These are phyloP conservation scores for Trachelipus rathkii DNA, from an alignment of 1,140 invertebrate genomes.

Conservation along the genomic window DNA sequence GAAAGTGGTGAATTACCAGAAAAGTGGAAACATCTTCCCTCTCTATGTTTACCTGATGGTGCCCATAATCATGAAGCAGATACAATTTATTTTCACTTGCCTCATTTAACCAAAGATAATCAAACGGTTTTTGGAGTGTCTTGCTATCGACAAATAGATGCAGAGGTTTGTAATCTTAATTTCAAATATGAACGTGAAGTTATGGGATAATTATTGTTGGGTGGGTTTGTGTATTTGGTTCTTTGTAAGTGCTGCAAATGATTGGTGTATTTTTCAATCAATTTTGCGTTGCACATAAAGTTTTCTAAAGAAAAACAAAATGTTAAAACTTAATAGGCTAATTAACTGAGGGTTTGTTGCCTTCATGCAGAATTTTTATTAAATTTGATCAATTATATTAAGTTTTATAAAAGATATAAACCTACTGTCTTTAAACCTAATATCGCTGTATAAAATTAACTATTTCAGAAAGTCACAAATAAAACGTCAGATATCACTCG, in stretches of 20 bases:
- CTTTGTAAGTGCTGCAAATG: no score
- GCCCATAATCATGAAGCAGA: conserved; percentile 96
- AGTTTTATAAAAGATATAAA: background rate
- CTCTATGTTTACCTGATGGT: conserved; percentile 91
- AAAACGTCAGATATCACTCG: conserved; percentile 95
- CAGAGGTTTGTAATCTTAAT: conserved; percentile 62
- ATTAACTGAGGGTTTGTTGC: no score
- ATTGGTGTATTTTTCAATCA: no score
- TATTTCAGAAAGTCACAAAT: conserved; percentile 77
- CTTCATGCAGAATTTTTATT: background rate
- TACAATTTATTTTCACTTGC: conserved; percentile 93
- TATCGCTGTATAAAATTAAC: background rate
- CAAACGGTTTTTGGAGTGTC: conserved; percentile 92
- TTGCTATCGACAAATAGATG: conserved; percentile 95
- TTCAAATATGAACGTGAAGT: no score
- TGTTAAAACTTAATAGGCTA: no score
- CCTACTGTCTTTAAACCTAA: background rate
- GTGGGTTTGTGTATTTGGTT: no score
- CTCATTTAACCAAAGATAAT: conserved; percentile 73
- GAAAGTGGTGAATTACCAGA: conserved; percentile 76
- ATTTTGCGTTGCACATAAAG: no score
- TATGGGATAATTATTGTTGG: no score
- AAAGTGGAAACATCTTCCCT: conserved; percentile 92
- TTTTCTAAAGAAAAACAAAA: no score
- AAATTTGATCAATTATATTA: background rate